These are phyloP conservation scores for Plagodis dolabraria DNA, from an alignment of 2,888 invertebrate species.

Conservation along the genomic window DNA sequence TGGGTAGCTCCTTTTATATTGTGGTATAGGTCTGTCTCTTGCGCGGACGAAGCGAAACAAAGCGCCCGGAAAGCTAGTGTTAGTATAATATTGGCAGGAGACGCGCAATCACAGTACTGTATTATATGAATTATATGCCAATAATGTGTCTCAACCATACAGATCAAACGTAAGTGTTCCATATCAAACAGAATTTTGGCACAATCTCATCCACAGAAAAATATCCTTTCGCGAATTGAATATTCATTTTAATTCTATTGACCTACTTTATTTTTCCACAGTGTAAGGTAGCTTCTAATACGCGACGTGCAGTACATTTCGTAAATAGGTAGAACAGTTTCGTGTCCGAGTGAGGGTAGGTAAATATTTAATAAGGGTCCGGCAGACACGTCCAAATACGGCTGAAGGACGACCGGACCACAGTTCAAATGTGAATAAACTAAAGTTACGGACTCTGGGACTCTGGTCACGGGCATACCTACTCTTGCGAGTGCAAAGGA, in stretches of 20 bases:
- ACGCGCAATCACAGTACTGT: too few species aligned
- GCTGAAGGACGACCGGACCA: slow-evolving; percentile 17
- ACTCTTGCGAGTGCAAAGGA: too few species aligned
- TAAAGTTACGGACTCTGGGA: slow-evolving; percentile 3
- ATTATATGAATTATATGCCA: too few species aligned
- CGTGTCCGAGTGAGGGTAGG: slow-evolving; percentile 16
- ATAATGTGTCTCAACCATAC: too few species aligned
- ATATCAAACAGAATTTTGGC: too few species aligned
- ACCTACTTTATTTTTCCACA: background rate
- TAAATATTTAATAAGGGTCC: slow-evolving; percentile 31
- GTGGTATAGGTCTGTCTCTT: too few species aligned
- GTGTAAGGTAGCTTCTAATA: slow-evolving; percentile 1
- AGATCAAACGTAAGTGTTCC: too few species aligned
- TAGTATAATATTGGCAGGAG: too few species aligned
- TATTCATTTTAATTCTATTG: background rate
- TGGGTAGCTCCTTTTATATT: too few species aligned
- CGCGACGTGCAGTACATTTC: slow-evolving; percentile 9
- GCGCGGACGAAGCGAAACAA: too few species aligned
- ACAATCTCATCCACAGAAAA: background rate
- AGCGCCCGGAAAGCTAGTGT: too few species aligned
- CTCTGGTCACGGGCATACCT: too few species aligned
- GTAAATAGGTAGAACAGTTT: slow-evolving; percentile 20
- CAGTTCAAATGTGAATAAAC: slow-evolving; percentile 13
- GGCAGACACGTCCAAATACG: slow-evolving; percentile 22
- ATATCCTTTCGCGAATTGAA: background rate